Evolutionary conservation across 2,113 vertebrate genomes (phyloP).

Genomic region (Hoplias malabaricus): DNA sequence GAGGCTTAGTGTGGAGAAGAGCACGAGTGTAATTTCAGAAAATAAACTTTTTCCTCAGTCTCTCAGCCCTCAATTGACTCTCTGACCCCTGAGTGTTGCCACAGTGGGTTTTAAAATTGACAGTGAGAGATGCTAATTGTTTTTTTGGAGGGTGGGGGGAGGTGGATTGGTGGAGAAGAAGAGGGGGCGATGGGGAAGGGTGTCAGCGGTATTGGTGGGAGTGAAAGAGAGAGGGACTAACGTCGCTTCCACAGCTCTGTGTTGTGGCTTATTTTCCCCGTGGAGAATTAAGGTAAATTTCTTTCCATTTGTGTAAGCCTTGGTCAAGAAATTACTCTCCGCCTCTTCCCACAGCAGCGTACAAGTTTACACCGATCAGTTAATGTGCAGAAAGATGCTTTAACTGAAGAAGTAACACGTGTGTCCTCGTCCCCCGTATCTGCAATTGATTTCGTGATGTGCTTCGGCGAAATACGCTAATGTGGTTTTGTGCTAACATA

Average conservation of each 20-base stretch:
- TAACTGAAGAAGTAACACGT: constrained; percentile 27
- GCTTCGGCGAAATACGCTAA: constrained; percentile 12
- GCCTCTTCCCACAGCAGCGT: background rate
- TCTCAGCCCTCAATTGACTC: constrained; percentile 31
- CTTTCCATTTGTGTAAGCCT: constrained; percentile 25
- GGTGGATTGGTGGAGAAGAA: background rate
- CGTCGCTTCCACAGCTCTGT: background rate
- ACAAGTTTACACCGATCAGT: constrained; percentile 25
- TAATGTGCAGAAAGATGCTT: constrained; percentile 25
- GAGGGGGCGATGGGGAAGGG: too few species aligned
- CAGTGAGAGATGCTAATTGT: constrained; percentile 35
- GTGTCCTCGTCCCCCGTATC: constrained; percentile 15
- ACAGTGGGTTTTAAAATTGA: constrained; percentile 23
- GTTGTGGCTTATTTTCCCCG: background rate
- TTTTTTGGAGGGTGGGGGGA: background rate
- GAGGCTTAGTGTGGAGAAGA: background rate
- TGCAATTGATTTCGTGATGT: constrained; percentile 33
- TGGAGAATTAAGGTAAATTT: constrained; percentile 21
- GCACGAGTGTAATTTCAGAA: constrained; percentile 30
- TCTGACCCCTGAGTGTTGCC: constrained; percentile 19
- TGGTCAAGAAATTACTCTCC: constrained; percentile 34
- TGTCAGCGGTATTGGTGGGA: too few species aligned
- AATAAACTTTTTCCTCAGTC: constrained; percentile 24
- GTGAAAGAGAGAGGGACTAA: background rate
- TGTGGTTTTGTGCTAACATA: constrained; percentile 12